Base-by-base conservation (phyloP, 2,888 invertebrate genomes). In the Callyntrura guangdongensis region DNA sequence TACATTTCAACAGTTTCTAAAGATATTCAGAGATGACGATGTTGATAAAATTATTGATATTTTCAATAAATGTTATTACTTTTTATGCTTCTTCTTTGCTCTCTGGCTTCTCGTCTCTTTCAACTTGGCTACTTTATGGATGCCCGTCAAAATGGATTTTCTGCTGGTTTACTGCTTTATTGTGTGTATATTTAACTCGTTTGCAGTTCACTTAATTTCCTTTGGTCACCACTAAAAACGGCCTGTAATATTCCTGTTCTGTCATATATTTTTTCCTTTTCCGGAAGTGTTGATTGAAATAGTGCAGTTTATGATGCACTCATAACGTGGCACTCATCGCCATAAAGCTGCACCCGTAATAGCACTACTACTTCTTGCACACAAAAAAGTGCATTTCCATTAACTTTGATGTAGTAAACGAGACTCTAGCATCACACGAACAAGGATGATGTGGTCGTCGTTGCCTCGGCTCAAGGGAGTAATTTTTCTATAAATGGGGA, bases 201-300 rank as follows among this genome's bases (percentile, higher is more conserved):
- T 11, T 77, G 56, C 77, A 22, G 77, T 56, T 77, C 77, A 77
- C 77, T 77, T 77, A 22, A 77, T 53, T 77, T 77, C 53, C 53
- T 49, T 67, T 69, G 77, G 77, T 77, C 77, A 77, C 53, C 49
- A 20, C n/a, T 77, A n/a, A 69, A 69, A 12, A 27, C 8, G 12
- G 12, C 1, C n/a, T 61, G 61, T 61, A 61, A 61, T 61, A 20
- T 36, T 0, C 20, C 14, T 61, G 20, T 20, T 5, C n/a, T 20
- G 1, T 6, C 61, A 61, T 20, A 20, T 61, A 17, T 45, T 45
- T 82, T 59, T 64, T 59, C 56, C 17, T 53, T 84, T 85, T 86
- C 74, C 86, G 86, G 86, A 86, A 86, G 86, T 86, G 86, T 53
- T 86, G 86, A 86, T 79, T 79, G 86, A 86, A 79, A 86, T 79